Conservation (phyloP, 2,113 vertebrate genomes). For the Daboia siamensis region DNA sequence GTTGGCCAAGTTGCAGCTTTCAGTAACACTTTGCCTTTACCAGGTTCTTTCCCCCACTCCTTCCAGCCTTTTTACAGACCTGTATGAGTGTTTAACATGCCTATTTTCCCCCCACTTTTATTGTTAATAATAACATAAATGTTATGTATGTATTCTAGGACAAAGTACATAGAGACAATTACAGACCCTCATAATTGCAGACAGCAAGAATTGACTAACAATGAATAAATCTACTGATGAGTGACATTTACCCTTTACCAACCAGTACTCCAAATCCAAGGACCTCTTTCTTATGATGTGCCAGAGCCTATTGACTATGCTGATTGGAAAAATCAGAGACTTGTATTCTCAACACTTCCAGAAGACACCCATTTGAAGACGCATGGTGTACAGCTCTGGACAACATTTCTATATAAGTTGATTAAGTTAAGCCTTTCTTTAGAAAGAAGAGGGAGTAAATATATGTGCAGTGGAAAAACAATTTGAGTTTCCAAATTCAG, state of each 20-base stretch:
- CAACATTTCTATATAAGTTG: conserved; percentile 26
- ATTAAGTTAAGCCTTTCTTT: conserved; percentile 2
- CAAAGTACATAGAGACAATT: conserved; percentile 59
- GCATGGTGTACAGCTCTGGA: neutral
- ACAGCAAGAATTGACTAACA: conserved; percentile 57
- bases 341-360: neutral
- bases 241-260: conserved; percentile 53
- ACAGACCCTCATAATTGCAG: conserved; percentile 47
- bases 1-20: conserved; percentile 40
- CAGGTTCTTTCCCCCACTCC: conserved; percentile 29
- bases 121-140: conserved; percentile 40
- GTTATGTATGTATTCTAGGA: conserved; percentile 50
- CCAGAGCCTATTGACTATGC: neutral
- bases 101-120: conserved; percentile 54
- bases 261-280: conserved; percentile 38
- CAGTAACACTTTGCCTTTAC: conserved; percentile 37
- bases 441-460: neutral
- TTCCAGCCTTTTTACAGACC: conserved; percentile 46
- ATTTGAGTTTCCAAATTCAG: neutral
- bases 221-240: conserved; percentile 46
- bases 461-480: neutral
- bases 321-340: neutral
- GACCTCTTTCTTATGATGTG: neutral
- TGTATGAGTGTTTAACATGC: conserved; percentile 38
- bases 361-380: neutral